Base-by-base conservation (phyloP, 2,888 invertebrate species). In the Megastigmus dorsalis region DNA sequence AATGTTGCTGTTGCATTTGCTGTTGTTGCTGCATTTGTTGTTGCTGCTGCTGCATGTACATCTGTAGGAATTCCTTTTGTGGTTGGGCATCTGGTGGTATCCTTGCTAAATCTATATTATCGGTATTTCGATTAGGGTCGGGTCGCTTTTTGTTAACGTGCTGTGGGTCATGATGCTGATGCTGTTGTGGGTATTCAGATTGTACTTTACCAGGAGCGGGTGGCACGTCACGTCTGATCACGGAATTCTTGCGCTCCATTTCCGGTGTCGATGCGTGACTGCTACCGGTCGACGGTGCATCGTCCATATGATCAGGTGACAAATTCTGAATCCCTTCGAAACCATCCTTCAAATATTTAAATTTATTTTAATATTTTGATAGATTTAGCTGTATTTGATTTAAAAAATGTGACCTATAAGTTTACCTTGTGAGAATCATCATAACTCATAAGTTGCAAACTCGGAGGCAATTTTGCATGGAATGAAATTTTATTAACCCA, bases 401-500 rank as follows among this genome's bases (percentile, higher is more conserved):
- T 23, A n/a, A n/a, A n/a, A n/a, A n/a, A n/a, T n/a, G n/a, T n/a
- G n/a, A n/a, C n/a, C n/a, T n/a, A n/a, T n/a, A n/a, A n/a, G 36
- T 36, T 70, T 68, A 91, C 92, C 89, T 92, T 92, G 80, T 91
- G 91, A 5, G 91, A 90, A 76, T 92, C 91, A 81, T 94, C 93
- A 87, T 96, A 96, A 80, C 95, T 95, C 65, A 96, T 90, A 38
- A 97, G 90, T 87, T 97, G 97, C 84, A 96, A 91, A 86, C 93
- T 95, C 13, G 98, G 98, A 13, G 97, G 96, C 77, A 98, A 90
- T 82, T 92, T 92, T 13, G 99, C 98, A 88, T 97, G 97, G 92
- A 97, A 98, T 67, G 94, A 92, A 80, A 99, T 93, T 89, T 97
- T 97, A 84, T 94, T 93, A 15, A 96, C 93, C 97, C 97, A 98